phyloP scores from a whole-genome alignment of 2,797 vertebrate species.

The Heteromormyrus szaboi region DNA sequence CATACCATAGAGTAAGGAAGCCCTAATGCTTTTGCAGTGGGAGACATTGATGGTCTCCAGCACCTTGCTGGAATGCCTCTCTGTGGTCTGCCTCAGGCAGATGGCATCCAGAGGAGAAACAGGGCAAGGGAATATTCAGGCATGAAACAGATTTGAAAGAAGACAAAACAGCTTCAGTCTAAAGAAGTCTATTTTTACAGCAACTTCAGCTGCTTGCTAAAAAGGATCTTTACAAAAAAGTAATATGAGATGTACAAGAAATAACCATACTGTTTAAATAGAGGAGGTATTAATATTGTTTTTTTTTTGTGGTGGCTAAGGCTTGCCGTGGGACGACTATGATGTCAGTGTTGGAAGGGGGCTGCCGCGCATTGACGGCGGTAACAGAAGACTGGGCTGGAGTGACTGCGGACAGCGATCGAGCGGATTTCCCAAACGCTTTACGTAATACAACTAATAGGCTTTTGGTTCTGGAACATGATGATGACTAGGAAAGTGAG shows the following conservation, averaged over 20 bases:
- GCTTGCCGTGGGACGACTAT: not conserved
- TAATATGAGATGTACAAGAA: not conserved
- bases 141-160: not conserved
- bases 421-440: not conserved
- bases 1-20: not conserved
- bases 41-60: not conserved
- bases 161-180: not conserved
- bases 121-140: not conserved
- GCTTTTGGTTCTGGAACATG: not conserved
- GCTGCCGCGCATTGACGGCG: not conserved
- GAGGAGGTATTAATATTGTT: not conserved
- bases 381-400: not conserved
- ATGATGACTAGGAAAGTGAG: slow-evolving; percentile 2
- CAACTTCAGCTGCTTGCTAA: not conserved
- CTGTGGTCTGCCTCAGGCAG: not conserved
- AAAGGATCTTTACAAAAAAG: not conserved
- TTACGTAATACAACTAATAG: not conserved
- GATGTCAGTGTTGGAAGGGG: not conserved
- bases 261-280: not conserved
- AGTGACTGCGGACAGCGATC: not conserved
- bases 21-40: not conserved
- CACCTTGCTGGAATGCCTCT: not conserved
- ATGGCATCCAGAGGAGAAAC: not conserved
- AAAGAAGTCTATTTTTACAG: not conserved
- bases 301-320: not conserved